phyloP scores from a whole-genome alignment of 2,797 vertebrate genomes.

The Strix occidentalis region DNA sequence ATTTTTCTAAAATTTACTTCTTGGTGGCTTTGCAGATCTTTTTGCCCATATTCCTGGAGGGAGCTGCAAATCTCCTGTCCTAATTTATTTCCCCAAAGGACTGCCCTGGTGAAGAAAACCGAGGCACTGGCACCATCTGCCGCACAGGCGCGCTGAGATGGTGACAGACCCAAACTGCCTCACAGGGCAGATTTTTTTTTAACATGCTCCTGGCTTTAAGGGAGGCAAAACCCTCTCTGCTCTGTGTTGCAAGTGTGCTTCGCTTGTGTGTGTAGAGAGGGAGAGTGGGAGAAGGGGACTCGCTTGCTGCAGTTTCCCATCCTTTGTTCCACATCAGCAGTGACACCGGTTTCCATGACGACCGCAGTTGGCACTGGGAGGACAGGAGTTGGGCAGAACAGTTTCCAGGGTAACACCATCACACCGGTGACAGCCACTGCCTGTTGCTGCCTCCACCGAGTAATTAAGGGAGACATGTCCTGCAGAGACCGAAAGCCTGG shows the following conservation, averaged over 20 bases:
- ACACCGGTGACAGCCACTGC: not conserved
- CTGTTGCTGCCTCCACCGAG: not conserved
- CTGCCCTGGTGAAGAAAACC: not conserved
- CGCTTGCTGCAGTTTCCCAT: not conserved
- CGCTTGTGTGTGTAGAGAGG: fast-evolving
- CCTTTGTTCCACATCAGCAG: constrained; percentile 33
- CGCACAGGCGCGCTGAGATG: fast-evolving
- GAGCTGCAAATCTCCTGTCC: not conserved
- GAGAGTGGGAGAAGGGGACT: not conserved
- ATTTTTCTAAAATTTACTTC: not conserved
- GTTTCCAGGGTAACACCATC: constrained; percentile 42
- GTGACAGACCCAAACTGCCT: not conserved
- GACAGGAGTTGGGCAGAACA: constrained; percentile 26
- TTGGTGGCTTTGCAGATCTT: not conserved
- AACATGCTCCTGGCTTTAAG: not conserved
- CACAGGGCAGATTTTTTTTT: not conserved
- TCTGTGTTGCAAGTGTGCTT: fast-evolving
- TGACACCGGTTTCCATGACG: not conserved
- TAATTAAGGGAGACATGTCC: not conserved
- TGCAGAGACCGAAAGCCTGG: fast-evolving
- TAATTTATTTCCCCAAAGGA: not conserved
- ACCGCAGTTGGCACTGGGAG: not conserved
- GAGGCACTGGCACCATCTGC: not conserved
- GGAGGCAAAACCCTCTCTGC: not conserved
- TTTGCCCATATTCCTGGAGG: not conserved